phyloP scores from a whole-genome alignment of 2,797 vertebrate species.

The Cyclopterus lumpus region DNA sequence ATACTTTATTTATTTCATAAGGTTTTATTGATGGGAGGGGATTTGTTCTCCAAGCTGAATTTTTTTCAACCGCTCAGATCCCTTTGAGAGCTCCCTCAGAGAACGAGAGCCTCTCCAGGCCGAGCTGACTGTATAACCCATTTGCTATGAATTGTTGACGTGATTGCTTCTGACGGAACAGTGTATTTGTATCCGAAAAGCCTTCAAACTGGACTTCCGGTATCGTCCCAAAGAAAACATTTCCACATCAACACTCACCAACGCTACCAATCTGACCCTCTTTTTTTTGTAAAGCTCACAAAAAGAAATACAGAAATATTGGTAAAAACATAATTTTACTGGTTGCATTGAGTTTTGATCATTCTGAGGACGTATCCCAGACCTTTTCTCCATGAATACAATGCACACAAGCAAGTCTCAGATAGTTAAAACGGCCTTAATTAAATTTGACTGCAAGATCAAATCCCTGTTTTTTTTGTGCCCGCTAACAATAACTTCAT shows the following conservation, averaged over 20 bases:
- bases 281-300: not conserved
- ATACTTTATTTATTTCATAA: conserved; percentile 4
- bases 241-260: conserved; percentile 13
- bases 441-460: conserved; percentile 61
- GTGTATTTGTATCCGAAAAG: conserved; percentile 39
- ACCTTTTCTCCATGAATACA: conserved; percentile 27
- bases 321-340: conserved; percentile 6
- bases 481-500: conserved; percentile 72
- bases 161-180: conserved; percentile 17
- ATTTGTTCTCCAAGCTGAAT: not conserved
- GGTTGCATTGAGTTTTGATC: conserved; percentile 18
- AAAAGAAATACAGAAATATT: conserved; percentile 11
- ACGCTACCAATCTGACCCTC: conserved; percentile 8
- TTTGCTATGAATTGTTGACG: conserved; percentile 7
- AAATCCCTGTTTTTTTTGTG: conserved; percentile 69
- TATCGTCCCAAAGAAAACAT: conserved; percentile 5
- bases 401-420: conserved; percentile 33
- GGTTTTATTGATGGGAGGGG: not conserved
- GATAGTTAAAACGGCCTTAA: conserved; percentile 50
- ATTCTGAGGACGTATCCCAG: conserved; percentile 26
- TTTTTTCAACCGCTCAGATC: conserved; percentile 6
- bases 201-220: conserved; percentile 17
- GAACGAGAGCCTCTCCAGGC: conserved; percentile 5
- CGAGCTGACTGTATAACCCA: conserved; percentile 7
- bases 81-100: conserved; percentile 14